Base-by-base conservation (phyloP, 1,140 invertebrate species). In the Pectinophora gossypiella region DNA sequence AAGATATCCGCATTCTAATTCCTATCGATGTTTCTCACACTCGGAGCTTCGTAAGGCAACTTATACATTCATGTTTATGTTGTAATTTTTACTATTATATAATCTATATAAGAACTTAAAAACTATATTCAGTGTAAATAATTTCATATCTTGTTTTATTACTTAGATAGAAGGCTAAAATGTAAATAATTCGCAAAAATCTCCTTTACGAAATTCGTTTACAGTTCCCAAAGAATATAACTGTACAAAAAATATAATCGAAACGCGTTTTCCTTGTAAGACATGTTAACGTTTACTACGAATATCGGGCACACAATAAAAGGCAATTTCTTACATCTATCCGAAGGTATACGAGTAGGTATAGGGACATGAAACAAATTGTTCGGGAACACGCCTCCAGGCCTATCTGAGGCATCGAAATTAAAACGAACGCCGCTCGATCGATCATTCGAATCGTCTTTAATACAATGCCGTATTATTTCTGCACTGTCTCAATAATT, bases 391-490 rank as follows among this genome's bases (percentile, higher is more conserved):
- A 83, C 79, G 81, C 80, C 83, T 76, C 68, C 79, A 67, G 61
- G 64, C 64, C 65, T 79, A 76, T 80, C 72, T 79, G 65, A 64
- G 64, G 72, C 72, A 83, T 86, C 81, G 74, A 85, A 85, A 86
- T 86, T 86, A 86, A 86, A 85, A 86, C 70, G 78, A 76, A 85
- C 83, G 78, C 82, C 74, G 61, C 76, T 61, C 80, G 74, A 86
- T 86, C 83, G 83, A 86, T 86, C 83, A 86, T 85, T 83, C 68
- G 69, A 83, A 81, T 83, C 72, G 69, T 66, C 82, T 76, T 84
- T 83, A 80, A 83, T 84, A 84, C 75, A 77, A 86, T 72, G 65
- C 61, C 57, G 70, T 71, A 76, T 82, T 81, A 81, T 86, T 81
- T 78, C 76, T 76, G 68, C 78, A 81, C 74, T 72, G 77, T 77